A percentile compares a stretch with the other conserved stretches of the same genome.
phyloP scores from a whole-genome alignment of 2,888 invertebrate species.

The Tetheella fluctuosa region DNA sequence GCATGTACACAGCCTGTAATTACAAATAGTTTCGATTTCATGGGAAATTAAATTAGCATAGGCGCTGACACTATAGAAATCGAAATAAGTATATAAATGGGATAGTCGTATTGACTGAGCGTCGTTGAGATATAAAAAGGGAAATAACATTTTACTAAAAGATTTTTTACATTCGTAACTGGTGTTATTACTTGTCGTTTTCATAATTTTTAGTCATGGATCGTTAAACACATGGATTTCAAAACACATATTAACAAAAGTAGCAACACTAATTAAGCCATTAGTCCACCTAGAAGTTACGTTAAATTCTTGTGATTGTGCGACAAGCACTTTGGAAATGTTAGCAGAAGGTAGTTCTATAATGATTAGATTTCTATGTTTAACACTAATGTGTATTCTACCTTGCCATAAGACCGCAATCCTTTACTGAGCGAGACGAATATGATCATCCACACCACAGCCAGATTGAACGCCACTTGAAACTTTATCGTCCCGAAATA shows the following conservation, averaged over 20 bases:
- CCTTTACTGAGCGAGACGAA: slow-evolving; percentile 95
- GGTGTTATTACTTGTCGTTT: no score
- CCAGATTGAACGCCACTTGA: slow-evolving; percentile 95
- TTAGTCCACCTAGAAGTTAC: no score
- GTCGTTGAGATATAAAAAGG: neutral
- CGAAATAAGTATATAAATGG: neutral
- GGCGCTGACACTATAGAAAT: neutral
- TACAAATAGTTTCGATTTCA: slow-evolving; percentile 26
- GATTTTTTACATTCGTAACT: neutral
- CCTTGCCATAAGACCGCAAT: slow-evolving; percentile 92
- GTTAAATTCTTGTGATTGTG: neutral
- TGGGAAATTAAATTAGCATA: slow-evolving; percentile 20
- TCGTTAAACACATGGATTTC: no score
- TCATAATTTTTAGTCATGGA: no score
- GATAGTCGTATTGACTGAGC: neutral
- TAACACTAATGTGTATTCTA: slow-evolving; percentile 49
- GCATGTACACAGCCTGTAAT: slow-evolving; percentile 87
- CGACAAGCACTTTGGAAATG: neutral
- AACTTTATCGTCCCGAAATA: slow-evolving; percentile 89
- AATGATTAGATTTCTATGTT: slow-evolving; percentile 5
- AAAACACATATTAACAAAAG: no score
- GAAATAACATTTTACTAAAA: no score
- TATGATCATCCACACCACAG: slow-evolving; percentile 95
- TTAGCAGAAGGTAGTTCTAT: neutral
- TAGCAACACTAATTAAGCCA: no score